Base-by-base conservation (phyloP, 1,140 invertebrate species). In the Caligus rogercresseyi region DNA sequence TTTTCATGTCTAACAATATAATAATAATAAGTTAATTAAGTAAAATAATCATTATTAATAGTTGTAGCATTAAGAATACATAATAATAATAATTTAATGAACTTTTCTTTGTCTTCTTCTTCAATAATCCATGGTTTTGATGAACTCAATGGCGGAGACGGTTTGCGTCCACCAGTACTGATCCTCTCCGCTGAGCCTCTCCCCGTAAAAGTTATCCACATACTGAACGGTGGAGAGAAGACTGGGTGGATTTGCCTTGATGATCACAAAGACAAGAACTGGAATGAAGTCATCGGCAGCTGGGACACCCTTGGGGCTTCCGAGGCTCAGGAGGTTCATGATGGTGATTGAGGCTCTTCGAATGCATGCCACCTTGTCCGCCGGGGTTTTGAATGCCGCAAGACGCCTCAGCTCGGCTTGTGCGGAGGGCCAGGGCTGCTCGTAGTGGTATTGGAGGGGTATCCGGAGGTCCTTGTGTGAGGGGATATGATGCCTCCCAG, bases 131-230 rank as follows among this genome's bases (percentile, higher is more conserved):
- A 97, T 93, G 53, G 88, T 95, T 77, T 98, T 98, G 68, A 97
- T 95, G 75, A 94, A 96, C 74, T 95, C 90, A 25, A 97, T 86
- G 11, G 91, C 90, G 0, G 91, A 87, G 67, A 86, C 88, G 73
- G 98, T 97, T 72, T 97, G 92, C 51, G 90, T 94, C 94, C 94
- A 98, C 83, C 92, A 96, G 75, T 97, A 98, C 70, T 88, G 84
- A 71, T 94, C 88, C 74, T 95, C 90, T 26, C 94, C 93, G 66
- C 80, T 78, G 15, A 96, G 77, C 64, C 83, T 80, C 66, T 83
- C 80, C 25, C 83, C 84, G 69, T 89, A 92, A 72, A 95, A 93
- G 69, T 86, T 89, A 70, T 86, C 86, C 53, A 98, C 89, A 72
- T 95, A 96, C 74, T 98, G 91, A 67, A 98, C 82, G 16, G 61